Percentiles rank a stretch among this genome's conserved stretches.
phyloP scores from a whole-genome alignment of 2,888 invertebrate species.

The Xestobium rufovillosum region DNA sequence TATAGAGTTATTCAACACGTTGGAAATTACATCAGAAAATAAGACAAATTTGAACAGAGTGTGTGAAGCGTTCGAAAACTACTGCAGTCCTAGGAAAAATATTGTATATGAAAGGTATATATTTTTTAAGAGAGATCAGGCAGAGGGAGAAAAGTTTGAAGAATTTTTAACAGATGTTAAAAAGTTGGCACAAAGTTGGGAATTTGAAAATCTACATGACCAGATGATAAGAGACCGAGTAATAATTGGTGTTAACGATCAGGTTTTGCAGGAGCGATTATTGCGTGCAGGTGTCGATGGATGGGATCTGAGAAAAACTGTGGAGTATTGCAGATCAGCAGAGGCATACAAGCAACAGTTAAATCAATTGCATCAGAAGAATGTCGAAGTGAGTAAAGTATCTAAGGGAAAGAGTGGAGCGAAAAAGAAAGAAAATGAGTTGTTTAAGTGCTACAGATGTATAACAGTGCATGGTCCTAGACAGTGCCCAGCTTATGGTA shows the following conservation, averaged over 20 bases:
- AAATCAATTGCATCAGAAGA: not conserved
- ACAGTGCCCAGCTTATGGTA: constrained; percentile 2
- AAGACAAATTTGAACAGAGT: constrained; percentile 12
- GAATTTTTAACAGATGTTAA: constrained; percentile 23
- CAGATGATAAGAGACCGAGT: constrained; percentile 20
- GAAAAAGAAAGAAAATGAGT: constrained; percentile 1
- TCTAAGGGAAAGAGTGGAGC: not conserved
- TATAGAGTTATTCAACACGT: constrained; percentile 16
- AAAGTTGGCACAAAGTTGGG: constrained; percentile 21
- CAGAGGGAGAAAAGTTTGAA: constrained; percentile 24
- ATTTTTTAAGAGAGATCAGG: constrained; percentile 23
- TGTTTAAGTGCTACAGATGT: not conserved
- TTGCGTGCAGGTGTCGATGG: no score
- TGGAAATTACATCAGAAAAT: constrained; percentile 15
- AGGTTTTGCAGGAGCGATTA: constrained; percentile 19
- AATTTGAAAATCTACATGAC: constrained; percentile 20
- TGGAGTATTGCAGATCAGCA: not conserved
- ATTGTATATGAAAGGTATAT: constrained; percentile 19
- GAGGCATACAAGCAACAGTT: no score
- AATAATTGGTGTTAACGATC: constrained; percentile 21
- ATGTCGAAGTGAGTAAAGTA: not conserved
- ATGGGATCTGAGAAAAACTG: constrained; percentile 12
- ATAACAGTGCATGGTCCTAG: not conserved
- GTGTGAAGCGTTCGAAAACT: constrained; percentile 14
- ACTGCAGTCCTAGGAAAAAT: constrained; percentile 34